phyloP scores from a whole-genome alignment of 2,113 vertebrate species.

The Pipra filicauda region DNA sequence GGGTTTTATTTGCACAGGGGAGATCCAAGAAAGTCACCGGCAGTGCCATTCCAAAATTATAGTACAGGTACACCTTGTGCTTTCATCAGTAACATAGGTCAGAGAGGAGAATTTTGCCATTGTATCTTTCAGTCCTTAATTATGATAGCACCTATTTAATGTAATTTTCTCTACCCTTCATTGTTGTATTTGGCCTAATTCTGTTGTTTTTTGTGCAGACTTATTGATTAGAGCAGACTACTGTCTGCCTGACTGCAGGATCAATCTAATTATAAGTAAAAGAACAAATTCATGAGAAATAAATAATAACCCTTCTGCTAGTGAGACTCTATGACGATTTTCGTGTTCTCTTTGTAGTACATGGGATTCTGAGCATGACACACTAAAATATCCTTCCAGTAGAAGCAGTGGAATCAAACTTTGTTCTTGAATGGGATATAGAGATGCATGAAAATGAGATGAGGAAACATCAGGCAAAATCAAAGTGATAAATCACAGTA shows the following conservation, averaged over 20 bases:
- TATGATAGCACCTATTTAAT: not conserved
- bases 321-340: not conserved
- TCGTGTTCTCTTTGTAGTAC: not conserved
- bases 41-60: not conserved
- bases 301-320: not conserved
- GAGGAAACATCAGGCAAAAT: not conserved
- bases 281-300: not conserved
- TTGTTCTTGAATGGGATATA: not conserved
- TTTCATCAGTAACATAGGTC: not conserved
- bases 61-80: not conserved
- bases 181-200: not conserved
- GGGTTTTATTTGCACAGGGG: not conserved
- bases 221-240: not conserved
- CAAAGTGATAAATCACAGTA: not conserved
- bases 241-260: not conserved
- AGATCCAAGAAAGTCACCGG: not conserved
- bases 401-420: not conserved
- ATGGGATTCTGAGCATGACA: not conserved
- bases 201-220: not conserved
- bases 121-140: not conserved
- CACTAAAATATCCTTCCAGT: not conserved
- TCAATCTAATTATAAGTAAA: not conserved
- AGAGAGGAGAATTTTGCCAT: not conserved
- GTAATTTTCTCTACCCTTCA: not conserved
- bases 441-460: not conserved